Evolutionary conservation across 2,888 invertebrate species (phyloP).

Genomic region (Leptinotarsa tumamoca): DNA sequence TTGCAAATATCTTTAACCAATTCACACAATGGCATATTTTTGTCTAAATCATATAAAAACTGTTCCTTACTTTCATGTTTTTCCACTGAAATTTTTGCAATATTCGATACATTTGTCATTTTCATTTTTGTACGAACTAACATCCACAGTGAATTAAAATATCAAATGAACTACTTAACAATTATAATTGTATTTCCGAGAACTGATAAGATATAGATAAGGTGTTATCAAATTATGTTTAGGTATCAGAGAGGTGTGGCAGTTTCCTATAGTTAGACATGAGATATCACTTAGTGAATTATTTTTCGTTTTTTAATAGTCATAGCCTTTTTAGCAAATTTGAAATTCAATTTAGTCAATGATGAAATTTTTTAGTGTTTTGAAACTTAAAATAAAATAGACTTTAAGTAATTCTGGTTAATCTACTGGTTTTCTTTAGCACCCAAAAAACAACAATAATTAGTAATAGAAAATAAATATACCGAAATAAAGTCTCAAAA

Average conservation of each 20-base stretch:
- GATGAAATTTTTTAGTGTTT: too few species aligned
- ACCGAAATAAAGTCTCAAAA: too few species aligned
- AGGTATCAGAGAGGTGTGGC: constrained; percentile 25
- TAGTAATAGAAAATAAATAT: too few species aligned
- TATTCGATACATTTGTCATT: constrained; percentile 42
- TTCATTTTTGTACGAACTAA: not conserved
- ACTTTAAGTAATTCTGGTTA: too few species aligned
- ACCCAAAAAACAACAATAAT: too few species aligned
- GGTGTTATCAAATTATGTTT: constrained; percentile 33
- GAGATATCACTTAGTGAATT: too few species aligned
- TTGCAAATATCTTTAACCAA: constrained; percentile 52
- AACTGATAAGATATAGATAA: constrained; percentile 38
- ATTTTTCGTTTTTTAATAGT: too few species aligned
- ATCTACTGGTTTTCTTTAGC: too few species aligned
- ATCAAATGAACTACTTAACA: constrained; percentile 14
- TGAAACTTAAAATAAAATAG: too few species aligned
- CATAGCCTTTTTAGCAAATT: too few species aligned
- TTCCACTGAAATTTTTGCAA: constrained; percentile 59
- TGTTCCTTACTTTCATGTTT: constrained; percentile 52
- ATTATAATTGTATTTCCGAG: constrained; percentile 28
- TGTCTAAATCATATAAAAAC: constrained; percentile 55
- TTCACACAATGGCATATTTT: constrained; percentile 50
- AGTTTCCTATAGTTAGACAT: constrained; percentile 21
- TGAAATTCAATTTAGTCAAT: too few species aligned
- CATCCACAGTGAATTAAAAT: not conserved